phyloP scores from a whole-genome alignment of 1,140 invertebrate genomes.

The Leptopilina boulardi region DNA sequence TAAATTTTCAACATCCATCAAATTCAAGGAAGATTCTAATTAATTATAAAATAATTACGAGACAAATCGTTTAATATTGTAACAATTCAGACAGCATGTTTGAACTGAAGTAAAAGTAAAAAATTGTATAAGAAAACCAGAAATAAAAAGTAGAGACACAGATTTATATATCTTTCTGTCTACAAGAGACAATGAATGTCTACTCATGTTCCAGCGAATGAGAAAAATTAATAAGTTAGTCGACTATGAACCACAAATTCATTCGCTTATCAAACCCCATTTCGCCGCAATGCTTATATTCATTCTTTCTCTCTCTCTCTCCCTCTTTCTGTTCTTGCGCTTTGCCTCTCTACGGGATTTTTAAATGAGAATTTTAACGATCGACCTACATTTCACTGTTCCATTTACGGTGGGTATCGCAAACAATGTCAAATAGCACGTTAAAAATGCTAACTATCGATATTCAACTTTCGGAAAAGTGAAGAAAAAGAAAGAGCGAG shows the following conservation, averaged over 20 bases:
- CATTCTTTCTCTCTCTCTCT: conserved; percentile 48
- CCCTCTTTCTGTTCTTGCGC: conserved; percentile 31
- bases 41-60: background rate
- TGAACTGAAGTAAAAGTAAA: conserved; percentile 44
- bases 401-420: conserved; percentile 61
- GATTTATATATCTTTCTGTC: conserved; percentile 10
- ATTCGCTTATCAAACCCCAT: conserved; percentile 54
- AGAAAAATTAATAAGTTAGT: conserved; percentile 59
- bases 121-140: conserved; percentile 26
- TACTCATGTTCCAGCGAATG: conserved; percentile 41
- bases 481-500: background rate
- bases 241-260: conserved; percentile 42
- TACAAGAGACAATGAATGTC: conserved; percentile 30
- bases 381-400: conserved; percentile 66
- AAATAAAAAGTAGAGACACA: background rate
- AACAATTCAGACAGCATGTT: background rate
- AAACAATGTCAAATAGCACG: conserved; percentile 59
- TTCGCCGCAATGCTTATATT: conserved; percentile 40
- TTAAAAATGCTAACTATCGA: conserved; percentile 49
- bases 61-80: background rate
- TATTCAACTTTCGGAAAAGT: background rate
- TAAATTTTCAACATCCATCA: no score
- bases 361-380: conserved; percentile 72
- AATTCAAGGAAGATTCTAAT: background rate
- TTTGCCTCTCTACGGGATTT: conserved; percentile 61